phyloP scores from a whole-genome alignment of 2,797 vertebrate species.

The Oreochromis mossambicus region DNA sequence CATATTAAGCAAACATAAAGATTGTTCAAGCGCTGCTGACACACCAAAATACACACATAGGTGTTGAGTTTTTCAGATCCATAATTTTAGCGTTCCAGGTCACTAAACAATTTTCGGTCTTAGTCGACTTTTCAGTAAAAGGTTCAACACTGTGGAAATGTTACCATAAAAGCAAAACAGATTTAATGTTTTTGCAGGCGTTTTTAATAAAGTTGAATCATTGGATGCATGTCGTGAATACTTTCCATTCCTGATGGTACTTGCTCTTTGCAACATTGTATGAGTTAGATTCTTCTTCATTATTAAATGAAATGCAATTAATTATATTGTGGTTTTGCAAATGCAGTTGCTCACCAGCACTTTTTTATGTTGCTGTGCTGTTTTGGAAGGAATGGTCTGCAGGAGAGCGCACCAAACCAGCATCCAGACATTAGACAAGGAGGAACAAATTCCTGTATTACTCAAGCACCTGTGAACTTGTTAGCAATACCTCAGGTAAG shows the following conservation, averaged over 20 bases:
- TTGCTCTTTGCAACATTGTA: neutral
- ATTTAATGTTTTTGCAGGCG: neutral
- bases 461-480: neutral
- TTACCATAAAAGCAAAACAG: neutral
- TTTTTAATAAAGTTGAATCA: neutral
- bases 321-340: neutral
- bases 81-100: neutral
- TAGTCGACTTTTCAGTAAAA: neutral
- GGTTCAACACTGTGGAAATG: neutral
- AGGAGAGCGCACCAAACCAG: neutral
- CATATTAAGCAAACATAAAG: neutral
- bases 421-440: neutral
- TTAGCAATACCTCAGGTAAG: neutral
- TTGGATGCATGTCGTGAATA: neutral
- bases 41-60: neutral
- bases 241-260: neutral
- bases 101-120: neutral
- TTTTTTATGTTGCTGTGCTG: neutral
- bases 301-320: neutral
- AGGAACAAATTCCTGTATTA: neutral
- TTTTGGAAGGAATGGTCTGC: neutral
- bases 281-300: fast-evolving
- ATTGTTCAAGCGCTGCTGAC: neutral
- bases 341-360: too few relatives aligned
- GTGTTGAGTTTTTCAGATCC: neutral